Conservation (phyloP, 2,797 vertebrate genomes). For the Chelon auratus region DNA sequence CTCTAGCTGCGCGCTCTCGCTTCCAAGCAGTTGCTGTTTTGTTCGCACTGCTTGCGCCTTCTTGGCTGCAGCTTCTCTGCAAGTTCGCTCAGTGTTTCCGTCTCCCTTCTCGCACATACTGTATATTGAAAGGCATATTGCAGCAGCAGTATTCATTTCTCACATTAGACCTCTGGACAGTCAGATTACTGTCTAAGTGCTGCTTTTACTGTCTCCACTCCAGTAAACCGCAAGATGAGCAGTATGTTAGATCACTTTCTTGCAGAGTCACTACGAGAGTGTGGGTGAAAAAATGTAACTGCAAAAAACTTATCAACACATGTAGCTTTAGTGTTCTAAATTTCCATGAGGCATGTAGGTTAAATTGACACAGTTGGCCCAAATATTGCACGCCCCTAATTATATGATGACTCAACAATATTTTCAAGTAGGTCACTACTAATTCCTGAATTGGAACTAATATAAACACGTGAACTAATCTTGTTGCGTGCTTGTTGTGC, state of each 20-base stretch:
- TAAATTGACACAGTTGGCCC: too few relatives aligned
- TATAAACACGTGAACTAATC: too few relatives aligned
- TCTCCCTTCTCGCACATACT: neutral
- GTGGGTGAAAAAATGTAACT: neutral
- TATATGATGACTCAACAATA: too few relatives aligned
- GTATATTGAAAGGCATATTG: neutral
- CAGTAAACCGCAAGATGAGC: neutral
- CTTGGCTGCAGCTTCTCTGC: too few relatives aligned
- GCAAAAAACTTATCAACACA: conserved; percentile 1
- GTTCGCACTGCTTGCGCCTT: neutral
- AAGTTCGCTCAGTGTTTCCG: too few relatives aligned
- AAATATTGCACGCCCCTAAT: too few relatives aligned
- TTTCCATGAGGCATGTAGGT: neutral
- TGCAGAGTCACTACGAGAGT: neutral
- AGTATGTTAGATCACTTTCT: neutral
- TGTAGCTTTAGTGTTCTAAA: neutral
- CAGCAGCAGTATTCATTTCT: neutral
- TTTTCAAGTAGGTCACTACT: too few relatives aligned
- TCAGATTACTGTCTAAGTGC: neutral
- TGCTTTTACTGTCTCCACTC: too few relatives aligned
- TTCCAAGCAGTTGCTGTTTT: neutral
- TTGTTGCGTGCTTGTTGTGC: too few relatives aligned
- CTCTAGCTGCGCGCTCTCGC: neutral
- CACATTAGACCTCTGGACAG: neutral
- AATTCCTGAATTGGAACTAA: too few relatives aligned